Evolutionary conservation across 2,888 invertebrate genomes (phyloP).

Genomic region (Volucella inanis): DNA sequence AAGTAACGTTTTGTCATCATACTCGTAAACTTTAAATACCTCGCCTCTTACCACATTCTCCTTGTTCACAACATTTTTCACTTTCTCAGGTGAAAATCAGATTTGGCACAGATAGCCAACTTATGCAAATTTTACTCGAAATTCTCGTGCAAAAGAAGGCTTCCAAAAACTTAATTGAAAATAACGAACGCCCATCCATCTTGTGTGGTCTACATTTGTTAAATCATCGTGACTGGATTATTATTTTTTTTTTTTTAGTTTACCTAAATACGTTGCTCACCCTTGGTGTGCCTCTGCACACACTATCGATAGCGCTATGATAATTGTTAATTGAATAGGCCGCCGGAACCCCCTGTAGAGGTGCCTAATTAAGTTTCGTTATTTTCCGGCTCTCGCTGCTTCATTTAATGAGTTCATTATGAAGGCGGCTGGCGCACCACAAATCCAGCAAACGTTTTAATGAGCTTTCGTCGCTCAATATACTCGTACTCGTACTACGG

Average conservation of each 20-base stretch:
- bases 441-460: constrained; percentile 45
- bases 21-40: too few relatives aligned
- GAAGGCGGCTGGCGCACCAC: constrained; percentile 8
- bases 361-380: constrained; percentile 68
- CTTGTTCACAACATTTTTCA: too few relatives aligned
- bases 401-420: constrained; percentile 67
- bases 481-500: not conserved
- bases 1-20: too few relatives aligned
- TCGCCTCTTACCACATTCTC: too few relatives aligned
- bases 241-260: constrained; percentile 16
- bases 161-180: constrained; percentile 4
- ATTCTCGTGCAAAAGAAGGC: not conserved
- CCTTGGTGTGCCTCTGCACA: constrained; percentile 39
- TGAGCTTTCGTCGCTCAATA: constrained; percentile 53
- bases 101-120: too few relatives aligned
- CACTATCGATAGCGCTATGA: constrained; percentile 49
- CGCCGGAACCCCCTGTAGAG: constrained; percentile 36
- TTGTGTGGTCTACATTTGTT: constrained; percentile 43
- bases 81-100: too few relatives aligned
- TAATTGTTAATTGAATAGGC: constrained; percentile 66
- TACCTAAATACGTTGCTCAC: constrained; percentile 28
- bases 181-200: constrained; percentile 15
- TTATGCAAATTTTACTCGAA: too few relatives aligned
- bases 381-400: constrained; percentile 51
- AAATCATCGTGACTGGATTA: constrained; percentile 10